phyloP scores from a whole-genome alignment of 2,113 vertebrate genomes.

The Garra rufa region DNA sequence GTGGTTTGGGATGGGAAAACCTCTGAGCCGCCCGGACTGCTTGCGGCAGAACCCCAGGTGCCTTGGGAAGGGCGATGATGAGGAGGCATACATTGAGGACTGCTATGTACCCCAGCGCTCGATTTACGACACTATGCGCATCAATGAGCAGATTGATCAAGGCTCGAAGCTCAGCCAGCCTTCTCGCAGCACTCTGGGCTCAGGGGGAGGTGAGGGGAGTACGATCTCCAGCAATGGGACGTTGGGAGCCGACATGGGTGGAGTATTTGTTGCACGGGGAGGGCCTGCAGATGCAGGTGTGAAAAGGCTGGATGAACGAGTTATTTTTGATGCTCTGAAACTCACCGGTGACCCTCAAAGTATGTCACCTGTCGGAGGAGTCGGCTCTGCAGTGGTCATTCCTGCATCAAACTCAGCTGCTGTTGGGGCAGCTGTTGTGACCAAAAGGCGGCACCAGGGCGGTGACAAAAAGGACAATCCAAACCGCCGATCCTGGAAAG shows the following conservation, averaged over 20 bases:
- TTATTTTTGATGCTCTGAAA: conserved; percentile 97
- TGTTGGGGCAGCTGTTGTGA: conserved; percentile 77
- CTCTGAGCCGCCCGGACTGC: conserved; percentile 97
- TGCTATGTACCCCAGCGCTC: conserved; percentile 99
- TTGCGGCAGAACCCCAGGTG: conserved; percentile 94
- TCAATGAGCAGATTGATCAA: conserved; percentile 98
- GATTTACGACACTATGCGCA: conserved; percentile 98
- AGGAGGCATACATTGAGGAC: conserved; percentile 97
- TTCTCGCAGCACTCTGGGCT: conserved; percentile 90
- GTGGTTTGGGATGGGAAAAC: conserved; percentile 88
- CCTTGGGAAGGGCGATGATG: conserved; percentile 95
- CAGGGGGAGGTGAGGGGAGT: conserved; percentile 82
- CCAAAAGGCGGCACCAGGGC: conserved; percentile 85
- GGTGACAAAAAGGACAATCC: conserved; percentile 88
- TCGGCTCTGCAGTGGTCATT: conserved; percentile 66
- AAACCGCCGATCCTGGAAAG: conserved; percentile 96
- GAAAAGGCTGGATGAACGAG: conserved; percentile 91
- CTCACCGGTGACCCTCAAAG: conserved; percentile 89
- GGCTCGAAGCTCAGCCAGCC: conserved; percentile 92
- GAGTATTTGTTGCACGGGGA: conserved; percentile 81
- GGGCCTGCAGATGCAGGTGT: conserved; percentile 68
- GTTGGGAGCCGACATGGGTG: conserved; percentile 78
- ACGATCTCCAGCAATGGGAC: conserved; percentile 98
- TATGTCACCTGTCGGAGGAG: conserved; percentile 69
- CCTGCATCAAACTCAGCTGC: conserved; percentile 69